phyloP scores from a whole-genome alignment of 2,888 invertebrate species.

The Eulithis testata region DNA sequence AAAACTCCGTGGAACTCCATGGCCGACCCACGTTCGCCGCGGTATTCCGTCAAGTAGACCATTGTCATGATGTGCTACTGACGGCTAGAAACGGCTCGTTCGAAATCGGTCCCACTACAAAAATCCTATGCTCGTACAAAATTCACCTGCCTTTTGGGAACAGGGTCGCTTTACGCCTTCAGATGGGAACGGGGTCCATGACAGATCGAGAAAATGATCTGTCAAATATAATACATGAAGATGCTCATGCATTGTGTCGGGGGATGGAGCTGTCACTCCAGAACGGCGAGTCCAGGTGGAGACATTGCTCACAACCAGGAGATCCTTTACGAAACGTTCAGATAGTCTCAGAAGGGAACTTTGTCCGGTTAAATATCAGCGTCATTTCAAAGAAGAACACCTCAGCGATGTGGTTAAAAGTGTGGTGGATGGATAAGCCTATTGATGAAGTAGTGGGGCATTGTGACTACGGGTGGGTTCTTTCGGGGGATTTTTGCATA shows the following conservation, averaged over 20 bases:
- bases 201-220: slow-evolving; percentile 61
- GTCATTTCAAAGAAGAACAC: slow-evolving; percentile 69
- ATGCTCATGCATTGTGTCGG: slow-evolving; percentile 72
- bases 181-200: slow-evolving; percentile 81
- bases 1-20: slow-evolving; percentile 83
- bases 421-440: slow-evolving; percentile 87
- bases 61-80: slow-evolving; percentile 89
- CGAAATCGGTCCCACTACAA: slow-evolving; percentile 85
- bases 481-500: slow-evolving; percentile 87
- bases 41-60: slow-evolving; percentile 87
- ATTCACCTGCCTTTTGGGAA: slow-evolving; percentile 90
- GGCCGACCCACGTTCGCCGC: slow-evolving; percentile 88
- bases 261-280: slow-evolving; percentile 84
- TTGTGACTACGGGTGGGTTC: slow-evolving; percentile 90
- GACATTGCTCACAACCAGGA: slow-evolving; percentile 85
- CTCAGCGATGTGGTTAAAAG: slow-evolving; percentile 82
- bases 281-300: slow-evolving; percentile 85
- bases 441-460: slow-evolving; percentile 85
- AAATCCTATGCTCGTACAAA: slow-evolving; percentile 87
- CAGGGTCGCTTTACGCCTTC: slow-evolving; percentile 85
- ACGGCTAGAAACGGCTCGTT: slow-evolving; percentile 87
- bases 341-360: slow-evolving; percentile 85
- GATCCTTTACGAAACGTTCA: slow-evolving; percentile 85
- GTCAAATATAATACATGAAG: slow-evolving; percentile 70
- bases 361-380: slow-evolving; percentile 79